phyloP scores from a whole-genome alignment of 2,113 vertebrate genomes.

The Forbesichthys papilliferus region DNA sequence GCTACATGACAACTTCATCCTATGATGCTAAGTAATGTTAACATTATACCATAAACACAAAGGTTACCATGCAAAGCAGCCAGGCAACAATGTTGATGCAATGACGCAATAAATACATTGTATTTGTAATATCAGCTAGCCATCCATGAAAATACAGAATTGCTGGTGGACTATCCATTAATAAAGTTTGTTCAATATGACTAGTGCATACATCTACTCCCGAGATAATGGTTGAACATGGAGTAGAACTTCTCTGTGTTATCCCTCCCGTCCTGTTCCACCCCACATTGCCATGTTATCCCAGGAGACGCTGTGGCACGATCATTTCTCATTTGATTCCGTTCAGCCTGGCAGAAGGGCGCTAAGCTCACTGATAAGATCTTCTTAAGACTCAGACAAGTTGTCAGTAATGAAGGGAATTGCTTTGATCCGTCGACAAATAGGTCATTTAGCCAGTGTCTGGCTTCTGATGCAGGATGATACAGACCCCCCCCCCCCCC shows the following conservation, averaged over 20 bases:
- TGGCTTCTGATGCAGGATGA: constrained; percentile 63
- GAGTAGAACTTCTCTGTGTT: constrained; percentile 33
- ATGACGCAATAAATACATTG: too few species aligned
- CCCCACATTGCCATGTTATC: constrained; percentile 50
- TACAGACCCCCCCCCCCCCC: constrained; percentile 33
- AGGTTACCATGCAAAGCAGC: too few species aligned
- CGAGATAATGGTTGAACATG: not conserved
- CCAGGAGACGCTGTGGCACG: constrained; percentile 56
- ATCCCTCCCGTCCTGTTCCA: constrained; percentile 48
- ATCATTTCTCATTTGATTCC: constrained; percentile 73
- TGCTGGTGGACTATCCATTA: not conserved
- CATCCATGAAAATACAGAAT: not conserved
- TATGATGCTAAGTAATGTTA: too few species aligned
- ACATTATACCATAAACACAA: too few species aligned
- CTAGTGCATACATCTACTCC: too few species aligned
- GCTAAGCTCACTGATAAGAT: constrained; percentile 74
- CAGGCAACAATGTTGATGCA: too few species aligned
- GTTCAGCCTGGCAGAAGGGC: constrained; percentile 68
- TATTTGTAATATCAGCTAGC: not conserved
- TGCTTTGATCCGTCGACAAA: constrained; percentile 78
- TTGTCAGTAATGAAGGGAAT: constrained; percentile 79
- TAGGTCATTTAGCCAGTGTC: constrained; percentile 76
- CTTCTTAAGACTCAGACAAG: constrained; percentile 74
- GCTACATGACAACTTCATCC: too few species aligned
- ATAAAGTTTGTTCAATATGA: too few species aligned